phyloP scores from a whole-genome alignment of 1,140 invertebrate genomes.

The Pseudomyrmex concolor region DNA sequence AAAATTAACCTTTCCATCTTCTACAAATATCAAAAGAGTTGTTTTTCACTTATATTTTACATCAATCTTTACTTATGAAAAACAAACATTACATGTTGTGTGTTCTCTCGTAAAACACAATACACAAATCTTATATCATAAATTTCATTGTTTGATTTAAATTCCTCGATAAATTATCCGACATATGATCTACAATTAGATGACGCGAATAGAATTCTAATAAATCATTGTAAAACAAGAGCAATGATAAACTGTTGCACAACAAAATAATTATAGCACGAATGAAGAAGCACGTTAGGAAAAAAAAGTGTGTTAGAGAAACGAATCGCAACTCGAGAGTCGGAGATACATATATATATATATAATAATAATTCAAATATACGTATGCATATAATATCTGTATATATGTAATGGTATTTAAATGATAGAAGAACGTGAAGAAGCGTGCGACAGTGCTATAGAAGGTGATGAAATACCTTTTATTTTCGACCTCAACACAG shows the following conservation, averaged over 20 bases:
- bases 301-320: constrained; percentile 43
- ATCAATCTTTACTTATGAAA: constrained; percentile 25
- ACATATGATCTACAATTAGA: constrained; percentile 16
- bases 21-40: no score
- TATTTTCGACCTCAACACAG: constrained; percentile 78
- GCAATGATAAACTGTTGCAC: not conserved
- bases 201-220: constrained; percentile 1
- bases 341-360: not conserved
- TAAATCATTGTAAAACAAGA: constrained; percentile 21
- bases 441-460: constrained; percentile 81
- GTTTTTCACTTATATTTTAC: not conserved
- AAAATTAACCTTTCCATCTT: no score
- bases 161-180: constrained; percentile 17
- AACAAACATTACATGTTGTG: constrained; percentile 26
- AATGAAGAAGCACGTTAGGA: constrained; percentile 23
- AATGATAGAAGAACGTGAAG: constrained; percentile 79
- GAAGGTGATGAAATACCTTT: constrained; percentile 84
- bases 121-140: constrained; percentile 28
- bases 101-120: constrained; percentile 13
- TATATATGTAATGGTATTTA: constrained; percentile 58
- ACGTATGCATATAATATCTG: constrained; percentile 30
- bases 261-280: constrained; percentile 10
- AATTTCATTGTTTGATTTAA: constrained; percentile 24
- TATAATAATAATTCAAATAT: constrained; percentile 20
- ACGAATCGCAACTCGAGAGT: constrained; percentile 20